These are phyloP conservation scores for Acrossocheilus fasciatus DNA, from an alignment of 2,797 vertebrate species.

Conservation along the genomic window DNA sequence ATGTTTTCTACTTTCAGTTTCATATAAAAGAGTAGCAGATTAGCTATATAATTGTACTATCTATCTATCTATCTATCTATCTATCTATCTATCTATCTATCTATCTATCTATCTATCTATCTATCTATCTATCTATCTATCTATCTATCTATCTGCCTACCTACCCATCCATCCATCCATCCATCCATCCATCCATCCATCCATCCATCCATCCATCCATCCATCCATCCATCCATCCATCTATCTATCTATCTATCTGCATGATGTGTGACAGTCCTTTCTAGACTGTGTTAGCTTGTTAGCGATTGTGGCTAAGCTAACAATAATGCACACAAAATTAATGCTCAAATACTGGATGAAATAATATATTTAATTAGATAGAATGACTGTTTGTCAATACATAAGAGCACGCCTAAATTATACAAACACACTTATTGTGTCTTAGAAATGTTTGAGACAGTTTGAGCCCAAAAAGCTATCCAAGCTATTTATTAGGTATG, in stretches of 20 bases:
- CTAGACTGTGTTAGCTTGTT: background rate
- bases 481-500: background rate
- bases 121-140: background rate
- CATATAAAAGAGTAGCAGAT: background rate
- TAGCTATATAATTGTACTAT: background rate
- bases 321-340: background rate
- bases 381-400: background rate
- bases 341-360: background rate
- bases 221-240: background rate
- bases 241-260: background rate
- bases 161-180: background rate
- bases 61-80: background rate
- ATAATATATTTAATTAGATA: background rate
- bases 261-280: background rate
- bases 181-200: background rate
- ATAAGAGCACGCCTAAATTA: background rate
- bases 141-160: background rate
- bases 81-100: background rate
- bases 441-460: background rate
- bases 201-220: background rate
- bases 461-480: background rate
- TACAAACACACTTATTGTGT: background rate
- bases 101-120: background rate
- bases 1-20: constrained; percentile 6
- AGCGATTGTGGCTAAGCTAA: background rate